Conservation (phyloP, 2,113 vertebrate genomes). For the Stictonetta naevosa region DNA sequence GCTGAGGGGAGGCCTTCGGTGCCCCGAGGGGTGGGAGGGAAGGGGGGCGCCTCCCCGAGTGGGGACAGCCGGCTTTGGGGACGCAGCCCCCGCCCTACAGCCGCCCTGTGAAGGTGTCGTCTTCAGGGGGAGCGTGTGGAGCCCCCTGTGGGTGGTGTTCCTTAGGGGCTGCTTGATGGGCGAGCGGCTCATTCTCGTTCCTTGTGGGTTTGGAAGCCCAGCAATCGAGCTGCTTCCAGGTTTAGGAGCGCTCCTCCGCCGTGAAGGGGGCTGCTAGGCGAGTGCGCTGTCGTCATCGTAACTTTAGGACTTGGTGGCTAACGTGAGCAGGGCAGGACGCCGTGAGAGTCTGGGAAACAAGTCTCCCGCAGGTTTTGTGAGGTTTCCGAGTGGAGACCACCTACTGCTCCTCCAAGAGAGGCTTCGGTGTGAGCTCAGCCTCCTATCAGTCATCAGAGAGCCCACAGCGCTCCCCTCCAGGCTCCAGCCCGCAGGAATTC, state of each 20-base stretch:
- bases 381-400: not conserved
- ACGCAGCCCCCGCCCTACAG: not conserved
- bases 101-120: no score
- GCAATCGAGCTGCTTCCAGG: not conserved
- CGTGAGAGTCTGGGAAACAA: not conserved
- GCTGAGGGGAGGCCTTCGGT: not conserved
- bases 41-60: no score
- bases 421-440: not conserved
- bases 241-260: not conserved
- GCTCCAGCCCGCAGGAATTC: not conserved
- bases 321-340: not conserved
- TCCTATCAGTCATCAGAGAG: not conserved
- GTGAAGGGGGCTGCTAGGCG: not conserved
- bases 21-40: not conserved
- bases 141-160: no score
- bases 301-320: not conserved
- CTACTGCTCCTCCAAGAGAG: not conserved
- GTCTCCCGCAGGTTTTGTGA: not conserved
- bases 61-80: not conserved
- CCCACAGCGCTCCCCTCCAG: not conserved
- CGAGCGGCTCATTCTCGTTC: not conserved
- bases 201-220: not conserved
- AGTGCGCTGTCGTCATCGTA: not conserved
- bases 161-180: not conserved
- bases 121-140: no score